Evolutionary conservation across 2,888 invertebrate species (phyloP).

Genomic region (Allolobophora icterica): DNA sequence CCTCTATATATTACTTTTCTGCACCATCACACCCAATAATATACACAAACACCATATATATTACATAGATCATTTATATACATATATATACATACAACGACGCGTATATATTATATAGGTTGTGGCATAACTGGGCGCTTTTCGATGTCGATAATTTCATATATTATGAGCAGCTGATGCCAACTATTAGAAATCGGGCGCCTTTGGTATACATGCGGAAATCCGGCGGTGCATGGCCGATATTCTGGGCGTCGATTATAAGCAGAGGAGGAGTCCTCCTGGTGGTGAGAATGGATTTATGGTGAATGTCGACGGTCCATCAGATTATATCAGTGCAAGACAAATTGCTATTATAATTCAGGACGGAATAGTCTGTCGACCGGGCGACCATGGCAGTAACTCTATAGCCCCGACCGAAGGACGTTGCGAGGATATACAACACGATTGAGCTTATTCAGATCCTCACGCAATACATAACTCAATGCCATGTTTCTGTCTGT

Average conservation of each 20-base stretch:
- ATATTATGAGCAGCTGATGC: not conserved
- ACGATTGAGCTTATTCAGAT: not conserved
- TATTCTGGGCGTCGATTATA: not conserved
- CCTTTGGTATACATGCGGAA: no score
- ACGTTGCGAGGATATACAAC: not conserved
- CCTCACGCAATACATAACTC: not conserved
- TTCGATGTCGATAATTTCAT: not conserved
- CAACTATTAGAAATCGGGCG: no score
- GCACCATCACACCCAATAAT: no score
- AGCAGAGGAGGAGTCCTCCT: not conserved
- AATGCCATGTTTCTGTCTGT: not conserved
- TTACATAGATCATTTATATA: not conserved
- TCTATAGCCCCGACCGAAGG: not conserved
- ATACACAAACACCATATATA: no score
- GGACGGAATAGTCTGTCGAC: not conserved
- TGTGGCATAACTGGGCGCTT: not conserved
- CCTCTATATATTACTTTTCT: no score
- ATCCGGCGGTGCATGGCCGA: no score
- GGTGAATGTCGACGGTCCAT: not conserved
- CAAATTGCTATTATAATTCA: constrained; percentile 6
- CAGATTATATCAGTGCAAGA: not conserved
- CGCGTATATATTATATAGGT: not conserved
- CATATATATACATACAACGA: not conserved
- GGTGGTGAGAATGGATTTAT: not conserved
- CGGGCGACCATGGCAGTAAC: not conserved